phyloP scores from a whole-genome alignment of 2,797 vertebrate genomes.

The Anguilla megastoma region DNA sequence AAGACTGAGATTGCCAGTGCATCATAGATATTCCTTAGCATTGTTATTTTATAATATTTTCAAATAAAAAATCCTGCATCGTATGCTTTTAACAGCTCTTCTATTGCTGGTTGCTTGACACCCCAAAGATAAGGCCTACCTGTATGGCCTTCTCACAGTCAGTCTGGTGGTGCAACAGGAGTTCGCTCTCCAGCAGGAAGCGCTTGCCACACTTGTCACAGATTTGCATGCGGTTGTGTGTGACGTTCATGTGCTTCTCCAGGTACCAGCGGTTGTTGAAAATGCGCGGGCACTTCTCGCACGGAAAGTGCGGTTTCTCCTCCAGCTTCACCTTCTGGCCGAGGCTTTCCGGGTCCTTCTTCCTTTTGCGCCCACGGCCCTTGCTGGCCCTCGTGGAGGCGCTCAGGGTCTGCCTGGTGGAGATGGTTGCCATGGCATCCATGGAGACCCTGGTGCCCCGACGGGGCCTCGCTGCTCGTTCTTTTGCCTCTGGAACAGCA shows the following conservation, averaged over 20 bases:
- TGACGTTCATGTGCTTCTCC: conserved; percentile 98
- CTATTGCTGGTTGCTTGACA: neutral
- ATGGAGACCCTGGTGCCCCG: conserved; percentile 63
- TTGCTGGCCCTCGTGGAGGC: conserved; percentile 66
- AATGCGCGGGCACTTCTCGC: conserved; percentile 92
- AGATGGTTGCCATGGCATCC: conserved; percentile 61
- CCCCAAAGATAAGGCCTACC: conserved; percentile 64
- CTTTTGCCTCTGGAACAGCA: conserved; percentile 67
- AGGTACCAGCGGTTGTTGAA: conserved; percentile 99
- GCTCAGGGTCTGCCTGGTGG: conserved; percentile 62
- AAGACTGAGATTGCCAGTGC: too few species aligned
- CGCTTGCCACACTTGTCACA: conserved; percentile 94
- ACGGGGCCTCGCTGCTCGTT: conserved; percentile 61
- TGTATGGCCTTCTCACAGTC: conserved; percentile 98
- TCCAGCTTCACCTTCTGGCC: conserved; percentile 92
- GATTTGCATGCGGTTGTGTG: conserved; percentile 97
- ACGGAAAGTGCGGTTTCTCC: conserved; percentile 92
- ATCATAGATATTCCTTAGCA: too few species aligned
- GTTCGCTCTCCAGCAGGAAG: conserved; percentile 93
- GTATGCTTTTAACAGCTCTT: neutral
- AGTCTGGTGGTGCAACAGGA: conserved; percentile 93
- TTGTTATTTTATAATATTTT: too few species aligned
- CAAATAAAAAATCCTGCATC: too few species aligned
- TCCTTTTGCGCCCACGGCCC: conserved; percentile 68
- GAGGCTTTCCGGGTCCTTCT: conserved; percentile 71